phyloP scores from a whole-genome alignment of 2,113 vertebrate genomes.

The Dermatemys mawii region DNA sequence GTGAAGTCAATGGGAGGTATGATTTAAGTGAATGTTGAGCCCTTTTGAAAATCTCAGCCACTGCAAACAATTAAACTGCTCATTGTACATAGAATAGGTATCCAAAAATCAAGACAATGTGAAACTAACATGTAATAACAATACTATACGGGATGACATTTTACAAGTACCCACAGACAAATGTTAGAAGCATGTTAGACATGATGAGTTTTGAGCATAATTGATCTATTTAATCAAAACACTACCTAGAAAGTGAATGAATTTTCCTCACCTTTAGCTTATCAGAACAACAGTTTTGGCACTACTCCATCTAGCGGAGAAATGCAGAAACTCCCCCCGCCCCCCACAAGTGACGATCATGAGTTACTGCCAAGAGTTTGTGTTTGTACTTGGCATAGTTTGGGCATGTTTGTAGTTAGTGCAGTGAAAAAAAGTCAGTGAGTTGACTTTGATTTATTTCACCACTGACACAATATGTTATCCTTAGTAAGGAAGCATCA shows the following conservation, averaged over 20 bases:
- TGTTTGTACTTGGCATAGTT: not conserved
- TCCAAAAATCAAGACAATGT: not conserved
- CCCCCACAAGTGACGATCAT: fast-evolving
- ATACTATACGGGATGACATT: not conserved
- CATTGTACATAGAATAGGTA: not conserved
- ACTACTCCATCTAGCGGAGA: slow-evolving; percentile 73
- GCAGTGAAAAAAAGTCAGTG: not conserved
- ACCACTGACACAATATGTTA: not conserved
- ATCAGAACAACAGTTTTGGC: slow-evolving; percentile 45
- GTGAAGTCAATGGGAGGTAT: not conserved
- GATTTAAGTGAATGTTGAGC: not conserved
- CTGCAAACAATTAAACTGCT: not conserved
- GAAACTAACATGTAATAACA: not conserved
- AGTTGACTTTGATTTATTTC: not conserved
- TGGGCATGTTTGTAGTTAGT: not conserved
- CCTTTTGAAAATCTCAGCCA: not conserved
- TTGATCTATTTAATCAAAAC: not conserved
- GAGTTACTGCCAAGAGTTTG: not conserved
- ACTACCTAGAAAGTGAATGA: not conserved
- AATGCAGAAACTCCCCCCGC: slow-evolving; percentile 3
- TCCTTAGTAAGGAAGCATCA: not conserved
- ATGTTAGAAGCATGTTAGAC: not conserved
- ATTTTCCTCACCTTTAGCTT: not conserved
- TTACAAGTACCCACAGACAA: fast-evolving
- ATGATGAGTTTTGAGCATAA: not conserved